phyloP scores from a whole-genome alignment of 2,113 vertebrate species.

The Coptodon bakossiorum region DNA sequence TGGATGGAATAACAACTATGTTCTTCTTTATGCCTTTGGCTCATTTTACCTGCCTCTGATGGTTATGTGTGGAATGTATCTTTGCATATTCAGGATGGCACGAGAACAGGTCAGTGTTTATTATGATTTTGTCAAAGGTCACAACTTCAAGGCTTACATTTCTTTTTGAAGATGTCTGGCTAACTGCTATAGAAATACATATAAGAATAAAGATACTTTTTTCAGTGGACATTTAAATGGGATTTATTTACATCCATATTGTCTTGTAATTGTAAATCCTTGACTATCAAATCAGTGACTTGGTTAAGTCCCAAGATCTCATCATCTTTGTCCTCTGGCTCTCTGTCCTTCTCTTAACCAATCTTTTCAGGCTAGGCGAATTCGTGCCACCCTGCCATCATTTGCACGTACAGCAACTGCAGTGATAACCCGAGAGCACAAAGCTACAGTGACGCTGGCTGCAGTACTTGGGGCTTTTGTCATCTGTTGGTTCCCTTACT shows the following conservation, averaged over 20 bases:
- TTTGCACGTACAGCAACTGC: slow-evolving; percentile 44
- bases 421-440: slow-evolving; percentile 81
- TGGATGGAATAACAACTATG: slow-evolving; percentile 81
- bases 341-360: background rate
- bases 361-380: slow-evolving; percentile 57
- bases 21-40: slow-evolving; percentile 75
- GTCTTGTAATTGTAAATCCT: background rate
- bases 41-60: slow-evolving; percentile 87
- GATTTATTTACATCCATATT: background rate
- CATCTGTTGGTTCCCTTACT: slow-evolving; percentile 94
- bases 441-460: slow-evolving; percentile 85
- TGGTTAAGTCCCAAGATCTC: background rate
- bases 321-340: background rate
- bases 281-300: background rate
- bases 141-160: background rate
- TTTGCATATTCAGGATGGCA: slow-evolving; percentile 85
- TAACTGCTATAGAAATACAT: background rate
- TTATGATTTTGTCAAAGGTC: background rate
- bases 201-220: background rate
- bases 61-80: slow-evolving; percentile 89
- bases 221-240: background rate
- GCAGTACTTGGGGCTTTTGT: slow-evolving; percentile 88
- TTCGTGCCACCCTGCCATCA: slow-evolving; percentile 62
- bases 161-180: background rate
- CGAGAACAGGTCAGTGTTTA: slow-evolving; percentile 71